Percentiles rank a stretch among this genome's conserved stretches.
Evolutionary conservation across 2,113 vertebrate genomes (phyloP).

Genomic region (Gymnocephalus cernua): DNA sequence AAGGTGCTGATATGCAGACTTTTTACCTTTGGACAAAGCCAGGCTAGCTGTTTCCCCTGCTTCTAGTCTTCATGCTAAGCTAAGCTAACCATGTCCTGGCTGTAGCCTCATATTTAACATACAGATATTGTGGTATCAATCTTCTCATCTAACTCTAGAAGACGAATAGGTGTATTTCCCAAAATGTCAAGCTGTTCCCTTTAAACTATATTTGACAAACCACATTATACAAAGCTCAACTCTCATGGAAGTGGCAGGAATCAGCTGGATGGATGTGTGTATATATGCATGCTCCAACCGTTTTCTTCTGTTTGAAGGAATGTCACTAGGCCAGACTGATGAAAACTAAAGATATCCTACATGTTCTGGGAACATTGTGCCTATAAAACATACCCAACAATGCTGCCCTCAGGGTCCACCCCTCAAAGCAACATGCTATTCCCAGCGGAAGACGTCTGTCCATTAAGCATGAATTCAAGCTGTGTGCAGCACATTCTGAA

Average conservation of each 20-base stretch:
- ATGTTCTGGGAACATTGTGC: slow-evolving; percentile 27
- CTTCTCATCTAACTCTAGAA: not conserved
- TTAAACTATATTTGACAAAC: not conserved
- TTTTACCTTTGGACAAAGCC: not conserved
- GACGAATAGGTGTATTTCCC: not conserved
- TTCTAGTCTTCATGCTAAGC: not conserved
- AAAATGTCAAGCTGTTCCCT: not conserved
- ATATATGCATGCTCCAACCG: not conserved
- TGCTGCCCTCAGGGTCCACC: slow-evolving; percentile 2
- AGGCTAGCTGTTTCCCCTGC: not conserved
- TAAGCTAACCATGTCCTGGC: not conserved
- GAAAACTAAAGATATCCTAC: slow-evolving; percentile 13
- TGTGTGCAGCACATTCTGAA: slow-evolving; percentile 48
- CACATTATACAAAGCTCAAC: not conserved
- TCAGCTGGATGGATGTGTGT: fast-evolving
- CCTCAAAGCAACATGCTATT: slow-evolving; percentile 28
- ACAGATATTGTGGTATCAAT: not conserved
- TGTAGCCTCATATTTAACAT: not conserved
- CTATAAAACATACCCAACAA: slow-evolving; percentile 38
- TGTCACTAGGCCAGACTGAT: not conserved
- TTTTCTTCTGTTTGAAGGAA: not conserved
- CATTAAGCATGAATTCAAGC: slow-evolving; percentile 34
- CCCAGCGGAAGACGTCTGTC: slow-evolving; percentile 37
- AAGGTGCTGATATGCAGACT: too few species aligned
- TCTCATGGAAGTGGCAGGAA: not conserved